These are phyloP conservation scores for Opisthograptis luteolata DNA, from an alignment of 2,888 invertebrate species.

Conservation along the genomic window DNA sequence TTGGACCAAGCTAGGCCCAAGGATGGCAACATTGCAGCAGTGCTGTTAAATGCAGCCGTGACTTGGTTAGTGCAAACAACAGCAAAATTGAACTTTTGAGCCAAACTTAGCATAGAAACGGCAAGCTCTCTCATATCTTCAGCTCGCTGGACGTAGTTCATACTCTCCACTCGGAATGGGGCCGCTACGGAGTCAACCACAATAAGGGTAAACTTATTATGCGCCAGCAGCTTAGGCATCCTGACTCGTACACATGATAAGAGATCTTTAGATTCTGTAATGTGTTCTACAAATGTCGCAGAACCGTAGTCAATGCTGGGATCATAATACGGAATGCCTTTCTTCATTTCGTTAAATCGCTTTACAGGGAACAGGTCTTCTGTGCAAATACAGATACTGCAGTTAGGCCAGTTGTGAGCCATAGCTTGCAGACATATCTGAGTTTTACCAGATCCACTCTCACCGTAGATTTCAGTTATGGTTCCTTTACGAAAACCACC, in stretches of 20 bases:
- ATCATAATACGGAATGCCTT: slow-evolving; percentile 41
- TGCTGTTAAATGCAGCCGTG: slow-evolving; percentile 58
- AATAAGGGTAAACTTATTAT: slow-evolving; percentile 56
- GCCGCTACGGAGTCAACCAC: slow-evolving; percentile 77
- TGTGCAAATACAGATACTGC: slow-evolving; percentile 89
- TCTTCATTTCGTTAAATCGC: slow-evolving; percentile 69
- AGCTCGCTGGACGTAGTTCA: slow-evolving; percentile 72
- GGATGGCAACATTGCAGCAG: slow-evolving; percentile 60
- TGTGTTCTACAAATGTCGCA: slow-evolving; percentile 71
- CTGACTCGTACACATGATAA: slow-evolving; percentile 66
- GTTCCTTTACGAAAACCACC: slow-evolving; percentile 89
- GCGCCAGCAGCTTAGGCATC: slow-evolving; percentile 61
- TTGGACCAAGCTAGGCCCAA: slow-evolving; percentile 79
- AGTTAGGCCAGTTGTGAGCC: slow-evolving; percentile 84
- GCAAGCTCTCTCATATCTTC: slow-evolving; percentile 74
- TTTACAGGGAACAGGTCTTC: slow-evolving; percentile 87
- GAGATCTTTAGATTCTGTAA: slow-evolving; percentile 70
- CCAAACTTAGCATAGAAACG: slow-evolving; percentile 53
- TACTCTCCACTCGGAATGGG: slow-evolving; percentile 70
- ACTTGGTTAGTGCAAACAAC: slow-evolving; percentile 78
- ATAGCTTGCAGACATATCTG: slow-evolving; percentile 90
- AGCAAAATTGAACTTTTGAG: slow-evolving; percentile 63
- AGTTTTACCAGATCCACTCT: slow-evolving; percentile 92
- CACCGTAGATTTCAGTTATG: slow-evolving; percentile 91
- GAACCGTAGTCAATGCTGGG: slow-evolving; percentile 54